These are phyloP conservation scores for Megalonaias nervosa DNA, from an alignment of 1,140 invertebrate genomes.

Conservation along the genomic window DNA sequence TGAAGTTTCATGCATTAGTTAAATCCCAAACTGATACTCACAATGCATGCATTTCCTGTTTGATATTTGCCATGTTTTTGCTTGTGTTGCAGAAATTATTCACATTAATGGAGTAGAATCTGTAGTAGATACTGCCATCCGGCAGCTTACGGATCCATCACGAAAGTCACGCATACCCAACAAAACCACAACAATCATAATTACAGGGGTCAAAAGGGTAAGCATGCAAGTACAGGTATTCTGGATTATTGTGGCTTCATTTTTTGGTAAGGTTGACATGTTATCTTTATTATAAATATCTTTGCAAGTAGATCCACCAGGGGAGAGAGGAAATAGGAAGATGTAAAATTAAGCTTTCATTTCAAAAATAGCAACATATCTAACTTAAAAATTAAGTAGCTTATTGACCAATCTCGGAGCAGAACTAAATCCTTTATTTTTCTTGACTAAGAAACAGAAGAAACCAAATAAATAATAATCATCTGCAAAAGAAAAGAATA, in stretches of 20 bases:
- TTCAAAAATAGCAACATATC: too few relatives aligned
- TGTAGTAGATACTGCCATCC: constrained; percentile 61
- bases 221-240: constrained; percentile 24
- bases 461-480: too few relatives aligned
- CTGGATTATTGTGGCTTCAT: background rate
- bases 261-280: background rate
- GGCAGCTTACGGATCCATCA: constrained; percentile 55
- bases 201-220: constrained; percentile 66
- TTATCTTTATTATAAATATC: background rate
- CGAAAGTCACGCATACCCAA: constrained; percentile 44
- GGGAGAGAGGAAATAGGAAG: too few relatives aligned
- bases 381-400: too few relatives aligned
- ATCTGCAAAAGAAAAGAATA: too few relatives aligned
- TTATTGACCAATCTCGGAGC: too few relatives aligned
- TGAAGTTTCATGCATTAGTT: too few relatives aligned
- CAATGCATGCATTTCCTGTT: background rate
- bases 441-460: too few relatives aligned
- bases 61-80: constrained; percentile 25
- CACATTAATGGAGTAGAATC: constrained; percentile 62
- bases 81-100: constrained; percentile 59
- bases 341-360: too few relatives aligned
- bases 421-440: too few relatives aligned
- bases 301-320: too few relatives aligned
- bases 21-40: too few relatives aligned
- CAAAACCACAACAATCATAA: constrained; percentile 64